These are phyloP conservation scores for Zaprionus obscuricornis DNA, from an alignment of 2,888 invertebrate genomes.

Conservation along the genomic window DNA sequence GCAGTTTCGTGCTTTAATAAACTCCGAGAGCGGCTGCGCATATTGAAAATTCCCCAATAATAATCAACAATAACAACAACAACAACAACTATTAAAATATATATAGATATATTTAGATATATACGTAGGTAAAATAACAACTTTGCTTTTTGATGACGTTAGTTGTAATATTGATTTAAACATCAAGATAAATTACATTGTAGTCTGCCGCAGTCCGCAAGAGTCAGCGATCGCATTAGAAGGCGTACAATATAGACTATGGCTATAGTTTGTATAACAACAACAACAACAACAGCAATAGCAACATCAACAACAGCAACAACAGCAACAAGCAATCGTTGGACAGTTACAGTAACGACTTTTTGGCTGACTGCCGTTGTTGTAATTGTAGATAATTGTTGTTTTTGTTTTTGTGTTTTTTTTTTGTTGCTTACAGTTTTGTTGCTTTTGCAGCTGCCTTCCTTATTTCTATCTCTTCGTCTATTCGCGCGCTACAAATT, in stretches of 20 bases:
- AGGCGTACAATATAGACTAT: conserved; percentile 34
- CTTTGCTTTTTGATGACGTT: conserved; percentile 66
- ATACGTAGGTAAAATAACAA: conserved; percentile 28
- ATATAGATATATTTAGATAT: conserved; percentile 19
- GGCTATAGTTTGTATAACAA: not conserved
- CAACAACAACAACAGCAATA: conserved; percentile 3
- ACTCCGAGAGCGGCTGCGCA: conserved; percentile 60
- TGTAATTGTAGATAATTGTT: conserved; percentile 76
- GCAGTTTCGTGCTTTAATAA: conserved; percentile 67
- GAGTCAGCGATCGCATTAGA: conserved; percentile 53
- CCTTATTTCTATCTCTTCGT: conserved; percentile 10
- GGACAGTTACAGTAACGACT: conserved; percentile 60
- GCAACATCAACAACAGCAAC: conserved; percentile 8
- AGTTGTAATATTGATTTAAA: conserved; percentile 81
- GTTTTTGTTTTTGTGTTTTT: conserved; percentile 40
- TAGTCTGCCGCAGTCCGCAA: conserved; percentile 51
- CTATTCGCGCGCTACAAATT: conserved; percentile 73
- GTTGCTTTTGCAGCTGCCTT: conserved; percentile 32
- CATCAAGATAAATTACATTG: conserved; percentile 82
- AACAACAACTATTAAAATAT: conserved; percentile 54
- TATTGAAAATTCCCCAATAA: conserved; percentile 70
- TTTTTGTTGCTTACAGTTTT: conserved; percentile 30
- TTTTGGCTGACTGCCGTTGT: conserved; percentile 64
- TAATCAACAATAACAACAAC: conserved; percentile 43
- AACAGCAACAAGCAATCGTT: conserved; percentile 23